These are phyloP conservation scores for Acanthoscelides obtectus DNA, from an alignment of 2,888 invertebrate genomes.

Conservation along the genomic window DNA sequence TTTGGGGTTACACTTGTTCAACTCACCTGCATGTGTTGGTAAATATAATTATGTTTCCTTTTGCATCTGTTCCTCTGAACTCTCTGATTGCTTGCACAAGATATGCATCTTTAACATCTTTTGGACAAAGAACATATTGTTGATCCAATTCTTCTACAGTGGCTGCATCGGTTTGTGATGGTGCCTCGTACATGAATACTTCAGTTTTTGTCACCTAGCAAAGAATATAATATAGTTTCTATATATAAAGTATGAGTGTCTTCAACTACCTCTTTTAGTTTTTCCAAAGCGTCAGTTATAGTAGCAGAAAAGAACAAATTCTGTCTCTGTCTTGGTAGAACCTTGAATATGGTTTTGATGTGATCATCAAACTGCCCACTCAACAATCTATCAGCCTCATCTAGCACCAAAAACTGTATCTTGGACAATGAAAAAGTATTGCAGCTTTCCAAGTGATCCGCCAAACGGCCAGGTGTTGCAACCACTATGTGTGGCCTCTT, in stretches of 20 bases:
- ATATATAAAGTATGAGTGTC: background rate
- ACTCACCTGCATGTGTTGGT: slow-evolving; percentile 91
- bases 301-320: slow-evolving; percentile 94
- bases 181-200: slow-evolving; percentile 64
- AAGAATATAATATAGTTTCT: background rate
- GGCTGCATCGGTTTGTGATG: slow-evolving; percentile 62
- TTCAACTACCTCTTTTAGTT: slow-evolving; percentile 53
- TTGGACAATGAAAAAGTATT: slow-evolving; percentile 74
- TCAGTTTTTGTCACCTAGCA: slow-evolving; percentile 52
- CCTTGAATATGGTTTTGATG: slow-evolving; percentile 71
- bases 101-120: slow-evolving; percentile 88
- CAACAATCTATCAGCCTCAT: slow-evolving; percentile 90
- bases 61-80: slow-evolving; percentile 66
- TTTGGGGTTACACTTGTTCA: too few relatives aligned
- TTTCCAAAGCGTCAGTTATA: slow-evolving; percentile 76
- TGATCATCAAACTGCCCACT: slow-evolving; percentile 79
- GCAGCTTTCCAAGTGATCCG: slow-evolving; percentile 88
- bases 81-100: slow-evolving; percentile 76
- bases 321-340: slow-evolving; percentile 74
- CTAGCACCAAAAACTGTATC: slow-evolving; percentile 84
- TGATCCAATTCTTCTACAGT: slow-evolving; percentile 90
- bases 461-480: slow-evolving; percentile 92
- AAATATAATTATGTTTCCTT: slow-evolving; percentile 88
- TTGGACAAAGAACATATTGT: slow-evolving; percentile 85
- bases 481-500: slow-evolving; percentile 91